Evolutionary conservation across 1,140 invertebrate species (phyloP), one percentile per base, ranked within the genome.

Genomic region (Pseudoatta argentina): DNA sequence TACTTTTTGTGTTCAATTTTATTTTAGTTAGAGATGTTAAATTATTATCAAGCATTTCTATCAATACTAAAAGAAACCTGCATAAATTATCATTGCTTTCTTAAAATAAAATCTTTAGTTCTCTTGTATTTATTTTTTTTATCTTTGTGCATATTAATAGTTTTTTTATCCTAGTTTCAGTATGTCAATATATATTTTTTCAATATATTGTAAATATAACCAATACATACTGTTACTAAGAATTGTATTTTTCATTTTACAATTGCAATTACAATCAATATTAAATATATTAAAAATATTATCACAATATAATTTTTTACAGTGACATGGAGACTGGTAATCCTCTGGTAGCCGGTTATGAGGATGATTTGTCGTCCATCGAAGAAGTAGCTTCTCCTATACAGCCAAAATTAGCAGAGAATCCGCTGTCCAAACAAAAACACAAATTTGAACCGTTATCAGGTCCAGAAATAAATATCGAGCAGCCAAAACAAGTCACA

Each of bases 261-360:
- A 34, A 34, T 44, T 44, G 8, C 2, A 44, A 44, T 8, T 44
- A 44, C 0, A 44, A 44, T 44, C 39, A 10, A 8, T 81, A 51
- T 82, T 78, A 67, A 72, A 51, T 81, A 34, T 34, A 24, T 34
- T 34, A 7, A 34, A 34, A 34, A 6, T 34, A 66, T 30, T 10
- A 21, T 39, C 64, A 76, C 24, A 73, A 87, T 73, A 77, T 69
- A 66, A 66, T 79, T 86, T 81, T 85, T 89, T 91, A 88, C 86
- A 98, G 97, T 93, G 98, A 98, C 87, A 97, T 97, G 16, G 97
- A 98, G 85, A 96, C 95, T 89, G 96, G 95, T 10, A 99, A 99
- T 96, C 98, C 98, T 39, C 96, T 98, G 92, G 98, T 99, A 0
- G 97, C 97, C 27, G 97, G 97, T 86, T 98, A 98, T 87, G 97